These are phyloP conservation scores for Helicoverpa zea DNA, from an alignment of 1,140 invertebrate genomes.

Conservation along the genomic window DNA sequence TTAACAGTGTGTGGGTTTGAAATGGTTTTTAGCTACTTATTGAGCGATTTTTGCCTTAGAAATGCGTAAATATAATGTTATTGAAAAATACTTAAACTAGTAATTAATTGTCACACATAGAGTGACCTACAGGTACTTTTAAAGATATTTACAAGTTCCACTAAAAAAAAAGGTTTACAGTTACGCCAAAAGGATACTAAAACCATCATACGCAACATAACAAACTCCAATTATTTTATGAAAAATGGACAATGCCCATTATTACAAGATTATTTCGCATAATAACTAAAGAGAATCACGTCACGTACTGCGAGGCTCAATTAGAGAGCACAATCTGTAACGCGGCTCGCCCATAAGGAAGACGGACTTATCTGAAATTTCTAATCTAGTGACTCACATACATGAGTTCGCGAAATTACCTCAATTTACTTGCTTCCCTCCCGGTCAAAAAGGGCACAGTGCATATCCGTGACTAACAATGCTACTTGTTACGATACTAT, in stretches of 20 bases:
- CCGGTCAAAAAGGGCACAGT: slow-evolving; percentile 43
- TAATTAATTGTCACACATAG: no score
- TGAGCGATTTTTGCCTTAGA: not conserved
- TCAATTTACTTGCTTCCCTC: slow-evolving; percentile 45
- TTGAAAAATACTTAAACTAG: no score
- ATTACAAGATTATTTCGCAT: slow-evolving; percentile 63
- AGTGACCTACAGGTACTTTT: not conserved
- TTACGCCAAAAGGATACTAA: not conserved
- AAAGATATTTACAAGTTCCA: no score
- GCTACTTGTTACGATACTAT: slow-evolving; percentile 14
- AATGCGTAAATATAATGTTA: no score
- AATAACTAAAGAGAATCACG: slow-evolving; percentile 62
- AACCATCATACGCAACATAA: not conserved
- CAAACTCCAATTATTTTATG: slow-evolving; percentile 39
- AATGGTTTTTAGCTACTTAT: not conserved
- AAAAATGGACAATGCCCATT: slow-evolving; percentile 65
- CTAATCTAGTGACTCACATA: slow-evolving; percentile 70
- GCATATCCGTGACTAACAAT: slow-evolving; percentile 44
- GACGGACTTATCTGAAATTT: slow-evolving; percentile 74
- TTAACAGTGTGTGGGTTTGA: not conserved
- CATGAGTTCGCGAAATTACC: slow-evolving; percentile 62
- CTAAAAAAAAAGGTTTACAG: no score
- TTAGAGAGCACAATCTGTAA: slow-evolving; percentile 73
- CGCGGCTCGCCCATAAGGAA: slow-evolving; percentile 66
- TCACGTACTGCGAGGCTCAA: slow-evolving; percentile 73